These are phyloP conservation scores for Allygus modestus DNA, from an alignment of 2,888 invertebrate genomes.

Conservation along the genomic window DNA sequence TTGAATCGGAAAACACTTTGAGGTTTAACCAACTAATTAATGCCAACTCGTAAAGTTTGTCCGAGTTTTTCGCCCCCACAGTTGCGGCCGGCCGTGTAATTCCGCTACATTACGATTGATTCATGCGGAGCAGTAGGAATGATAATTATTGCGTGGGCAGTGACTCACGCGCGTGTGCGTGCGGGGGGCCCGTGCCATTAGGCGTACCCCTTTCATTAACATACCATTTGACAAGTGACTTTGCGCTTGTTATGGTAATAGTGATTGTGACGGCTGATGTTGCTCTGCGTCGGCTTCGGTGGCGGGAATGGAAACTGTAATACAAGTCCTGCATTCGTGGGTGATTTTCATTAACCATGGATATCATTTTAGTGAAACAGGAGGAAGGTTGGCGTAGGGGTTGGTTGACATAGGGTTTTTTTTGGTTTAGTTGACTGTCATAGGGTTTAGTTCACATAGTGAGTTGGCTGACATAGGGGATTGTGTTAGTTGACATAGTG, in stretches of 20 bases:
- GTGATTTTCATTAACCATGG: too few relatives aligned
- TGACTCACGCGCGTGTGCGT: background rate
- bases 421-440: too few relatives aligned
- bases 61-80: constrained; percentile 1
- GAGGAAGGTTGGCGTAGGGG: too few relatives aligned
- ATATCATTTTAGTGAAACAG: too few relatives aligned
- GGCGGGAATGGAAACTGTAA: too few relatives aligned
- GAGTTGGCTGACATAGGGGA: too few relatives aligned
- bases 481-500: too few relatives aligned
- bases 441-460: too few relatives aligned
- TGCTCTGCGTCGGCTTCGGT: background rate
- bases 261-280: background rate
- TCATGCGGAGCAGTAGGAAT: background rate
- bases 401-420: too few relatives aligned
- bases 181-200: constrained; percentile 21
- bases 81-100: background rate
- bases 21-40: constrained; percentile 43
- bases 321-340: too few relatives aligned
- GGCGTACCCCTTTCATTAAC: constrained; percentile 37
- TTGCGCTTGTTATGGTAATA: constrained; percentile 31
- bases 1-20: constrained; percentile 33
- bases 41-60: constrained; percentile 4
- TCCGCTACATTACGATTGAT: constrained; percentile 11
- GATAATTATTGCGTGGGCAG: constrained; percentile 21
- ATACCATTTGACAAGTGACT: constrained; percentile 44